Base-by-base conservation (phyloP, 2,797 vertebrate genomes). In the Alcedo quadribrachys region DNA sequence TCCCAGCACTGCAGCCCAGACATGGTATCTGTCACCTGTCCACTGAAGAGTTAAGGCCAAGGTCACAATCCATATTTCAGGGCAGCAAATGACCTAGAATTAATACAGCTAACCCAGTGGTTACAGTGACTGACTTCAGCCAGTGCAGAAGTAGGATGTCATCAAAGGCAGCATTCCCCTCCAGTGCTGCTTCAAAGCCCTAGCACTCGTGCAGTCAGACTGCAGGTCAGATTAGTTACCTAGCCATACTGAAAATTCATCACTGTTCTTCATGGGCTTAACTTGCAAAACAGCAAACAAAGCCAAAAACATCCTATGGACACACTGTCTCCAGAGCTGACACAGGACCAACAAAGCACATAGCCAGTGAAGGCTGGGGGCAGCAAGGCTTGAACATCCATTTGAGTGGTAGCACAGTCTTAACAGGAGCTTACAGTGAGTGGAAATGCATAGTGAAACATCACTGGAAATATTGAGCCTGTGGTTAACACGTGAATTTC, bases 1-100 rank as follows among this genome's bases (percentile, higher is more conserved):
- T 88, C 58, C 51, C 61, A 55, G 58, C 82, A 90, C 85, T 2
- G 30, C 69, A 91, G 62, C 75, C 71, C 77, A 78, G 62, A 8
- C 55, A 51, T n/a, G 3, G 0, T 60, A 82, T 87, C 86, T 85
- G 68, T 91, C 87, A 94, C 65, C 78, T 69, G 61, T 60, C 74
- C 67, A 73, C 33, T 5, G 1, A 91, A 67, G 45, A 70, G 50
- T 55, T 82, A 94, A 69, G 88, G 79, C 35, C 76, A 93, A 96
- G 71, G 86, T 92, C 88, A 82, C 76, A 84, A 58, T 60, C 84
- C 55, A 11, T 71, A 53, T 89, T 88, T 83, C 65, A 92, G 92
- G 66, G 79, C 86, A 93, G 27, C 3, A 48, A 87, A 81, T 37
- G 51, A 85, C 91, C 84, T 71, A 65, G 62, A 88, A 92, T 88